Evolutionary conservation across 2,113 vertebrate species (phyloP).

Genomic region (Rhodinocichla rosea): DNA sequence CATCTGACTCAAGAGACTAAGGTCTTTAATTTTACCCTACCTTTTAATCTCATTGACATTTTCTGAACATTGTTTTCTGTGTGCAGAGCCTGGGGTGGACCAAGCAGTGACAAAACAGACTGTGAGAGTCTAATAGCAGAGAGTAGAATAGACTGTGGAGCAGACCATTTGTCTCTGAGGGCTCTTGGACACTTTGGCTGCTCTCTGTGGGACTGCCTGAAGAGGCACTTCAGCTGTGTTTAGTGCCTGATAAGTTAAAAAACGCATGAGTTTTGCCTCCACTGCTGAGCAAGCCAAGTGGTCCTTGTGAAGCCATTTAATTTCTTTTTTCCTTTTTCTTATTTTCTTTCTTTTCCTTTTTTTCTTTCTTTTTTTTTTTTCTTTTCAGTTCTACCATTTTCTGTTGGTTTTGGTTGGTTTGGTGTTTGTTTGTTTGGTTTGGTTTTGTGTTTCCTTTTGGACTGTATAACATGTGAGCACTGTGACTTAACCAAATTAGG

Average conservation of each 20-base stretch:
- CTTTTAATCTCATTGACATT: neutral
- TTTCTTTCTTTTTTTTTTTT: neutral
- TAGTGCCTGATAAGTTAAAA: neutral
- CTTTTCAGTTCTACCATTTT: neutral
- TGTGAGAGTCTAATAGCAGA: neutral
- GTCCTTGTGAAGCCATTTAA: neutral
- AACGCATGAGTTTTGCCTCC: neutral
- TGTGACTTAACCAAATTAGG: neutral
- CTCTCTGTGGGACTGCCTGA: neutral
- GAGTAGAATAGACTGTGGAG: neutral
- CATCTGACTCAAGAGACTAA: neutral
- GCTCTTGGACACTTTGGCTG: neutral
- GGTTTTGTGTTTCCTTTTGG: neutral
- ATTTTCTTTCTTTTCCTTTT: neutral
- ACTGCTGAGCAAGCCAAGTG: neutral
- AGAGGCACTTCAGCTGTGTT: neutral
- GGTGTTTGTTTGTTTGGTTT: neutral
- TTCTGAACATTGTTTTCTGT: neutral
- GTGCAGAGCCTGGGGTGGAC: neutral
- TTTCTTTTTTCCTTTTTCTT: neutral
- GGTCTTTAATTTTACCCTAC: neutral
- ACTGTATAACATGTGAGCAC: neutral
- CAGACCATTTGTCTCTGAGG: neutral
- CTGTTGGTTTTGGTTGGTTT: neutral
- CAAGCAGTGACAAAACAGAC: neutral